phyloP scores from a whole-genome alignment of 2,888 invertebrate genomes.

The Eupithecia subumbrata region DNA sequence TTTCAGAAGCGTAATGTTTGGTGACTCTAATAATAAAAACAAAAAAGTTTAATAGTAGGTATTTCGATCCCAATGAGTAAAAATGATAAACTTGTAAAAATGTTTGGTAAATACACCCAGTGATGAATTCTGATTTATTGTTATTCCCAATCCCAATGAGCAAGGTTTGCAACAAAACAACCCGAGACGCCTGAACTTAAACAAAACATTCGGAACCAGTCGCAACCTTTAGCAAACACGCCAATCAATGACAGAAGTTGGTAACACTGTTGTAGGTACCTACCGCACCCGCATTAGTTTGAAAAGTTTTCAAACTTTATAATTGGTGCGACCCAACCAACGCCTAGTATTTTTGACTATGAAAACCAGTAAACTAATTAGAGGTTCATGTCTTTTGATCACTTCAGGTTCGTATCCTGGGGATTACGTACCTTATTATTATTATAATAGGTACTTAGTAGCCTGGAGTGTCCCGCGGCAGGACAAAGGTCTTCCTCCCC shows the following conservation, averaged over 20 bases:
- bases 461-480: too few species aligned
- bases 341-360: not conserved
- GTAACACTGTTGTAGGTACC: slow-evolving; percentile 23
- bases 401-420: too few species aligned
- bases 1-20: not conserved
- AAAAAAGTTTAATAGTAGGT: too few species aligned
- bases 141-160: not conserved
- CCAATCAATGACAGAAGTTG: slow-evolving; percentile 47
- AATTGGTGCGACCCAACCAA: slow-evolving; percentile 53
- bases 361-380: not conserved
- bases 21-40: not conserved
- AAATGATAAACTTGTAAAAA: too few species aligned
- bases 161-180: slow-evolving; percentile 21
- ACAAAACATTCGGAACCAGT: slow-evolving; percentile 40
- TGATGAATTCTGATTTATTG: not conserved
- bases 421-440: too few species aligned
- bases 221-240: slow-evolving; percentile 40
- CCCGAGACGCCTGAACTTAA: slow-evolving; percentile 33
- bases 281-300: slow-evolving; percentile 46
- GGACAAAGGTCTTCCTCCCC: too few species aligned
- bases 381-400: not conserved
- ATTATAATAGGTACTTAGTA: too few species aligned
- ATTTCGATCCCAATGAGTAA: too few species aligned
- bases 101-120: not conserved
- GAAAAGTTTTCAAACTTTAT: slow-evolving; percentile 47